Evolutionary conservation across 2,113 vertebrate genomes (phyloP), one percentile per base, ranked within the genome.

Genomic region (Eubucco bourcierii): DNA sequence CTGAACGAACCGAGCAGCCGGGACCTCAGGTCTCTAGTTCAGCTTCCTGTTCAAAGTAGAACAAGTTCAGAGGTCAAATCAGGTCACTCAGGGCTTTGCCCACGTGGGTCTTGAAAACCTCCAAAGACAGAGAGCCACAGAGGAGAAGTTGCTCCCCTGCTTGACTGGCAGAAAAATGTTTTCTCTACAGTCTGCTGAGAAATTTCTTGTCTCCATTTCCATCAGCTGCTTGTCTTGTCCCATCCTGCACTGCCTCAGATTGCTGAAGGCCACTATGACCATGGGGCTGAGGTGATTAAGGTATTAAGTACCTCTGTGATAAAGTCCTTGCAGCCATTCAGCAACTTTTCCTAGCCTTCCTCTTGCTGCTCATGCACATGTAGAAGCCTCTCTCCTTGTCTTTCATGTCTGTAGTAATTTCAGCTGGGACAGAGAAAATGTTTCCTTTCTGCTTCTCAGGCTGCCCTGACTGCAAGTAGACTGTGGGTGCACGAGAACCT

Each of bases 91-190:
- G 25, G 37, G 17, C 9, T 84, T 65, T 58, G 44, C 19, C 21
- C 19, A 28, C 4, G 2, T 2, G 4, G n/a, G 6, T 81, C 34
- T 55, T 68, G 55, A 83, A 88, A 93, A 77, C 4, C 14, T 65
- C 59, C 55, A 76, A 29, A 15, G 41, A 56, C 37, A 68, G 6
- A 70, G 33, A 10, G 44, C 17, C 18, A 61, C 0, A 0, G 13
- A 60, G 20, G 7, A 15, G 6, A 85, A 71, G 13, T 7, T 55
- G 15, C 19, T 71, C 34, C n/a, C 33, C 29, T 53, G 50, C 18
- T 53, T 53, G 31, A 56, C 11, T 64, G 5, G 46, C 23, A 52
- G 15, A 31, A 31, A 74, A 73, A 87, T 4, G 5, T 33, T 67
- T 76, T 77, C 15, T 77, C 81, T 39, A 25, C 5, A 27, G 4